phyloP scores from a whole-genome alignment of 2,888 invertebrate species.

The Chromoteleia sp. region DNA sequence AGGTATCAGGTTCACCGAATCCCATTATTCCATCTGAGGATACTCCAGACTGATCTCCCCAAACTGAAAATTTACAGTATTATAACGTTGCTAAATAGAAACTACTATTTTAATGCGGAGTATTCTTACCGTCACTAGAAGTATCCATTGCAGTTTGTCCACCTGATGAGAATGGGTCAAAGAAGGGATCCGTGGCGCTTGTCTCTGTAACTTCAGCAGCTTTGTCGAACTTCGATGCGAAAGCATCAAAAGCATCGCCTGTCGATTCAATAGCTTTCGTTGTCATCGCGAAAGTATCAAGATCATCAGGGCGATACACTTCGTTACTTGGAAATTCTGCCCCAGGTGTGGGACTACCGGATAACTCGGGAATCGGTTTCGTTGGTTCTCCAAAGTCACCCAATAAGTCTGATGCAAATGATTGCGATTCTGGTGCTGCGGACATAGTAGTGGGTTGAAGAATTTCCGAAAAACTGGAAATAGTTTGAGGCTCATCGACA shows the following conservation, averaged over 20 bases:
- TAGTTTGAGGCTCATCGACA: conserved; percentile 36
- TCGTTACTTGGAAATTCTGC: conserved; percentile 77
- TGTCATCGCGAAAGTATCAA: conserved; percentile 77
- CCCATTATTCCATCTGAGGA: conserved; percentile 83
- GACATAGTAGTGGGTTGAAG: conserved; percentile 48
- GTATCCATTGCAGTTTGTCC: conserved; percentile 83
- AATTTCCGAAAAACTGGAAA: conserved; percentile 60
- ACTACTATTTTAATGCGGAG: background rate
- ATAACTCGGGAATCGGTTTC: conserved; percentile 33
- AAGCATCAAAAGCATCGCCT: conserved; percentile 93
- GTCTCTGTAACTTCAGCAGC: conserved; percentile 85
- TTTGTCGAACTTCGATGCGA: conserved; percentile 94
- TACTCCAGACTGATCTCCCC: conserved; percentile 83
- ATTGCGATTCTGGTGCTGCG: conserved; percentile 52
- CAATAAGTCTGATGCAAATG: conserved; percentile 73
- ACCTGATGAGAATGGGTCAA: conserved; percentile 86
- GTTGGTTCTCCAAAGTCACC: conserved; percentile 69
- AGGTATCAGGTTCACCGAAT: conserved; percentile 90
- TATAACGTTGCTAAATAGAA: no score
- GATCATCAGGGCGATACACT: conserved; percentile 73
- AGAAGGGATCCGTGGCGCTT: conserved; percentile 84
- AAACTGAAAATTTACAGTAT: conserved; percentile 79
- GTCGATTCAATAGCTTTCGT: conserved; percentile 77
- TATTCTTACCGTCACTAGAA: conserved; percentile 81
- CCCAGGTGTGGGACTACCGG: conserved; percentile 76